Percentiles rank a stretch among this genome's conserved stretches.
Evolutionary conservation across 2,113 vertebrate genomes (phyloP).

Genomic region (Trochalopteron elliotii): DNA sequence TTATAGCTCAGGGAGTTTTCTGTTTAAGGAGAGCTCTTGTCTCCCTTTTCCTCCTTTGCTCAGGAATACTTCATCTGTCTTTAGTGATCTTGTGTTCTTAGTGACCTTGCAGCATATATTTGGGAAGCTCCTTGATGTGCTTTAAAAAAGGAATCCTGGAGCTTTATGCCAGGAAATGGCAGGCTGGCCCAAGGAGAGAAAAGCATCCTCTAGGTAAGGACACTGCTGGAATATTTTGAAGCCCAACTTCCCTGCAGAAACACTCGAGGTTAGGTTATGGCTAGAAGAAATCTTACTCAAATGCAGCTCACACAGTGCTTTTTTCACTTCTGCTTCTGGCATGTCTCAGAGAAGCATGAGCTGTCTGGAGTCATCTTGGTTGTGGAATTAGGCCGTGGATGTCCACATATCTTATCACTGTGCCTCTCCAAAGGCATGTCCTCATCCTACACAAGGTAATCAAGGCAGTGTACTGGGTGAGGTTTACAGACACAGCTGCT

Average conservation of each 20-base stretch:
- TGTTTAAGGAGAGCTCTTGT: neutral
- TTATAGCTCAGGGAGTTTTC: neutral
- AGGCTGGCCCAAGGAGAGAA: neutral
- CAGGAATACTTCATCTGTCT: neutral
- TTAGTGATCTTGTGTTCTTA: neutral
- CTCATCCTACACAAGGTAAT: neutral
- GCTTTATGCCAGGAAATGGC: neutral
- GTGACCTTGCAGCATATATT: neutral
- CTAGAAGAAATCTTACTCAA: neutral
- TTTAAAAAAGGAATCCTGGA: neutral
- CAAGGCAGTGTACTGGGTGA: neutral
- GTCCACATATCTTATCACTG: neutral
- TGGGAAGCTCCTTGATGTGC: neutral
- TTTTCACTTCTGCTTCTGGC: neutral
- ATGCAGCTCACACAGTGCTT: neutral
- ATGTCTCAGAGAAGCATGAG: neutral
- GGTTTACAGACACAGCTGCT: neutral
- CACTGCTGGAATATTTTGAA: neutral
- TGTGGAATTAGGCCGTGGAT: neutral
- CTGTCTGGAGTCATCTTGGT: neutral
- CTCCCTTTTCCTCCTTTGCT: neutral
- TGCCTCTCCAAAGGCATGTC: neutral
- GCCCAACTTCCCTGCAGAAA: neutral
- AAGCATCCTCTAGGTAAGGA: neutral
- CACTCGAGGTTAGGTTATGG: neutral